Percentiles rank a stretch among this genome's conserved stretches.
Conservation (phyloP, 2,113 vertebrate genomes). For the Saccopteryx bilineata region DNA sequence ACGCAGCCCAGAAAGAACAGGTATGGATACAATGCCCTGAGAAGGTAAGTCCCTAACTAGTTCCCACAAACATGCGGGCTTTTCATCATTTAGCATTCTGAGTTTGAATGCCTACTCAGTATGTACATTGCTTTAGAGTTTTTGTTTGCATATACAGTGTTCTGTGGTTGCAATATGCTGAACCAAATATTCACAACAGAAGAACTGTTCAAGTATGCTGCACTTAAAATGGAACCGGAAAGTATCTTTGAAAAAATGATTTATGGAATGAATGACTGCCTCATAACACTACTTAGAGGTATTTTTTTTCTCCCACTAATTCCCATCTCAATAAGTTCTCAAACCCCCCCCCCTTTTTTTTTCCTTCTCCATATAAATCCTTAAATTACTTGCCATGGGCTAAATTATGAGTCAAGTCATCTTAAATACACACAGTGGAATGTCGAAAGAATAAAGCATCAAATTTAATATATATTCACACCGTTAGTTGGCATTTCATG, state of each 20-base stretch:
- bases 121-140: background rate
- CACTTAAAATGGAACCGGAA: background rate
- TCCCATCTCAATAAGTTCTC: slow-evolving; percentile 59
- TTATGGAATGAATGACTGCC: background rate
- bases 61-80: background rate
- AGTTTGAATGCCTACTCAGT: background rate
- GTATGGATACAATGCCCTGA: background rate
- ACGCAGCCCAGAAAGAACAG: slow-evolving; percentile 33
- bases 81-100: slow-evolving; percentile 11
- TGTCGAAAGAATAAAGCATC: slow-evolving; percentile 54
- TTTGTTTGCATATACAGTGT: background rate
- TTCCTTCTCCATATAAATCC: slow-evolving; percentile 33
- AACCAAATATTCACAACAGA: background rate
- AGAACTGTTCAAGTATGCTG: background rate
- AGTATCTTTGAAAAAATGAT: slow-evolving; percentile 46
- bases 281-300: background rate
- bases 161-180: background rate
- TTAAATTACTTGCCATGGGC: slow-evolving; percentile 72
- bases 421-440: slow-evolving; percentile 56
- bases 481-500: slow-evolving; percentile 71
- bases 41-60: background rate
- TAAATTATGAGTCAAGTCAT: slow-evolving; percentile 55
- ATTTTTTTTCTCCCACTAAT: slow-evolving; percentile 45
- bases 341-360: background rate
- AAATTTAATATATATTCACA: slow-evolving; percentile 68